These are phyloP conservation scores for Myotis brandtii DNA, from an alignment of 2,113 vertebrate species.

Conservation along the genomic window DNA sequence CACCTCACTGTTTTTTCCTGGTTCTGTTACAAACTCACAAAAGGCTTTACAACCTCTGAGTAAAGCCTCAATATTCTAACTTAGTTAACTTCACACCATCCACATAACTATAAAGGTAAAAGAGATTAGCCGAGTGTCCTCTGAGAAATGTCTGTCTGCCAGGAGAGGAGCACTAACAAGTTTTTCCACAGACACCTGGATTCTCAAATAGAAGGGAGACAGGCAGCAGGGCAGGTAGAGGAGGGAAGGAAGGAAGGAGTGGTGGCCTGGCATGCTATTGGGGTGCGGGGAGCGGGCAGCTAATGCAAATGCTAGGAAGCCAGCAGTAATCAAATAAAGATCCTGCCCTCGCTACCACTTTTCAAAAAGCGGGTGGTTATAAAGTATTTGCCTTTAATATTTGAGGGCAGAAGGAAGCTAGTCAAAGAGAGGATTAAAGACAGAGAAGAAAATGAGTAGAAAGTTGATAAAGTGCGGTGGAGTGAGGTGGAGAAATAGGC, in stretches of 20 bases:
- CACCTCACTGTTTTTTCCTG: background rate
- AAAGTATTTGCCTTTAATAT: background rate
- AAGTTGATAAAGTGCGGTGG: background rate
- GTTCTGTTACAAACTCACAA: background rate
- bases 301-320: background rate
- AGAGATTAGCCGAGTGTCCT: background rate
- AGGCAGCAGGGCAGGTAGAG: background rate
- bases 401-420: background rate
- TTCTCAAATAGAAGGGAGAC: background rate
- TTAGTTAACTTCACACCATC: background rate
- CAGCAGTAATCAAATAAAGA: background rate
- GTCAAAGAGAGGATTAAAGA: background rate
- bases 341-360: background rate
- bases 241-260: background rate
- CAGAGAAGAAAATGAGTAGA: background rate
- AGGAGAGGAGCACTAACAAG: background rate
- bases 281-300: accelerated
- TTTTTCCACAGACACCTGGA: background rate
- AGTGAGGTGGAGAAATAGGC: background rate
- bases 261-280: accelerated
- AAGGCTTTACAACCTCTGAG: background rate
- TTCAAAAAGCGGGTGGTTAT: background rate
- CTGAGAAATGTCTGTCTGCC: background rate
- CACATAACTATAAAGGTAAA: background rate
- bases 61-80: background rate